Evolutionary conservation across 1,140 invertebrate species (phyloP).

Genomic region (Bombus sibiricus): DNA sequence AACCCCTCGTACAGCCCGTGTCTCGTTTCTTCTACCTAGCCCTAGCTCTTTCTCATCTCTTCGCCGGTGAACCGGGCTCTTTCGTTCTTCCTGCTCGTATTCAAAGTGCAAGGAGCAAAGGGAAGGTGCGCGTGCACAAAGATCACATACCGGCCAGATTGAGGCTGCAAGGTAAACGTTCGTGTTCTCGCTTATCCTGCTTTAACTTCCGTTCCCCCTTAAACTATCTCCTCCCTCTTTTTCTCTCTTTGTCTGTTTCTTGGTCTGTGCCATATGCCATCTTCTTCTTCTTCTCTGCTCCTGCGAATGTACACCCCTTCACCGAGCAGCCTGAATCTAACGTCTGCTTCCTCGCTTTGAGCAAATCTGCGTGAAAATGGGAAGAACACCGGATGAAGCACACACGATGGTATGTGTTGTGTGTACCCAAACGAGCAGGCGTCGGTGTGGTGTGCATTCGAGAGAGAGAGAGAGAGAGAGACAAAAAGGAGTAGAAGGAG

Average conservation of each 20-base stretch:
- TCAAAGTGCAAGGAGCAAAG: conserved; percentile 72
- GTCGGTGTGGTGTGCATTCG: not conserved
- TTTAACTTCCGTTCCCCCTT: conserved; percentile 12
- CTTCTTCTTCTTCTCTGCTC: not conserved
- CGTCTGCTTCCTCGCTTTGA: conserved; percentile 63
- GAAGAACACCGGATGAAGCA: conserved; percentile 29
- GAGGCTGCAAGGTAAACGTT: conserved; percentile 76
- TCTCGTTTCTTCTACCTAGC: conserved; percentile 7
- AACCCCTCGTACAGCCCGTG: too few species aligned
- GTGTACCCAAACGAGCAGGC: not conserved
- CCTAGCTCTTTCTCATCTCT: not conserved
- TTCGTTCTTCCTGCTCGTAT: conserved; percentile 60
- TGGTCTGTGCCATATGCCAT: not conserved
- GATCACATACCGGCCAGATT: conserved; percentile 76
- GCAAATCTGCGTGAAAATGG: conserved; percentile 75
- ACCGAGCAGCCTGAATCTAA: conserved; percentile 24
- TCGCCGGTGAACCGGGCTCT: not conserved
- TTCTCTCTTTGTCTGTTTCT: not conserved
- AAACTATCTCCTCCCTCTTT: not conserved
- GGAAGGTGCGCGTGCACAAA: conserved; percentile 60
- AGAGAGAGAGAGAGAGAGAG: not conserved
- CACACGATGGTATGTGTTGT: conserved; percentile 1
- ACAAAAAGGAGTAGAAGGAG: not conserved
- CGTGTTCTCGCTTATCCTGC: conserved; percentile 62
- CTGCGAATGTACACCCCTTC: not conserved